Conservation (phyloP, 2,888 invertebrate species). For the Julus scanicus region DNA sequence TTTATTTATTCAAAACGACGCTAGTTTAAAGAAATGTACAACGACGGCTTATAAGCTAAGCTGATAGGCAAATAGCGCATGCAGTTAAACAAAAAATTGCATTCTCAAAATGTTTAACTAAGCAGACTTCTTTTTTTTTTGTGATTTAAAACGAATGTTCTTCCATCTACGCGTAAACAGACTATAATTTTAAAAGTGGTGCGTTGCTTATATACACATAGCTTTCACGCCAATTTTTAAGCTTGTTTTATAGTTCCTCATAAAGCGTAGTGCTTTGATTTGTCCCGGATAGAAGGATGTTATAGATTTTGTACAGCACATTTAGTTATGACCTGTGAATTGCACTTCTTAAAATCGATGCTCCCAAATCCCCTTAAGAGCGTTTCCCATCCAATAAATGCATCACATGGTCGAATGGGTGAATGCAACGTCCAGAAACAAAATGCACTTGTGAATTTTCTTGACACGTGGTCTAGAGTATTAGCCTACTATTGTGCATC, state of each 20-base stretch:
- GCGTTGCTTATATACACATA: background rate
- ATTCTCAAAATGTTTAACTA: background rate
- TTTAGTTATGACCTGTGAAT: constrained; percentile 46
- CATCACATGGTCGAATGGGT: background rate
- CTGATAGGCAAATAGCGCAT: background rate
- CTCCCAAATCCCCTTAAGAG: constrained; percentile 45
- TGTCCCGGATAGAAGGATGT: background rate
- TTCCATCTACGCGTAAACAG: background rate
- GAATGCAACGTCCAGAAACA: constrained; percentile 31
- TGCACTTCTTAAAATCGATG: constrained; percentile 37
- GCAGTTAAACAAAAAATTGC: background rate
- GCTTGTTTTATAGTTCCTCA: background rate
- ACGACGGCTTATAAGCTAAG: background rate
- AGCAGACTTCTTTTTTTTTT: background rate
- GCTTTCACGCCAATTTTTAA: background rate
- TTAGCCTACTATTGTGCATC: background rate
- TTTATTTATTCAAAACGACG: constrained; percentile 6
- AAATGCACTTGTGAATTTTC: constrained; percentile 6
- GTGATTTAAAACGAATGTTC: background rate
- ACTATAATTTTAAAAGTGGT: background rate
- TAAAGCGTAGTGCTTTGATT: constrained; percentile 42
- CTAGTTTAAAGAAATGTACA: background rate
- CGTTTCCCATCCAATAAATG: constrained; percentile 29
- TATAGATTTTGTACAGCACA: background rate
- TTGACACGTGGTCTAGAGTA: background rate